Conservation (phyloP, 2,113 vertebrate species). For the Geococcyx californianus region DNA sequence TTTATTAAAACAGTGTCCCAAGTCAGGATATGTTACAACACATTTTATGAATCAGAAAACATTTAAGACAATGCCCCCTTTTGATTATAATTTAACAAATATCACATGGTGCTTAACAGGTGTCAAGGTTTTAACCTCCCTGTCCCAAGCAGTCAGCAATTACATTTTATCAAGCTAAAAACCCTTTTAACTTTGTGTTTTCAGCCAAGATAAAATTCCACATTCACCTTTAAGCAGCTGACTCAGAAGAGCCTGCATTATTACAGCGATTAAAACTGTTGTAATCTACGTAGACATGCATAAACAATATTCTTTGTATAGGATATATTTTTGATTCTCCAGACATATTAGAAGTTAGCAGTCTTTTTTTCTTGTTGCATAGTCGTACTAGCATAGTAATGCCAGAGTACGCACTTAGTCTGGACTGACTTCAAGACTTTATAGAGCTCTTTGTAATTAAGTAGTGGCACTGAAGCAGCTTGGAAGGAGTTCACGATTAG, state of each 20-base stretch:
- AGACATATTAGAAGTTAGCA: neutral
- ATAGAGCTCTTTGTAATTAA: neutral
- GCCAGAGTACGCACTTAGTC: neutral
- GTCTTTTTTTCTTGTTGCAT: neutral
- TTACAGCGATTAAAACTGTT: neutral
- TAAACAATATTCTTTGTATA: neutral
- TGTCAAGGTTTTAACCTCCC: constrained; percentile 25
- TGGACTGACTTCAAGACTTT: neutral
- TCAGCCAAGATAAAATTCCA: neutral
- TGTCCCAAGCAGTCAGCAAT: constrained; percentile 11
- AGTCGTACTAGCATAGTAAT: neutral
- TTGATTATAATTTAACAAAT: neutral
- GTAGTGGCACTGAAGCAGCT: neutral
- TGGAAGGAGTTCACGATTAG: neutral
- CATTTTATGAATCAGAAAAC: neutral
- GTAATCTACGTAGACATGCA: neutral
- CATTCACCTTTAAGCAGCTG: neutral
- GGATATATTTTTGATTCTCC: neutral
- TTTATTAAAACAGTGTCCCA: neutral
- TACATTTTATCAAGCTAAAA: constrained; percentile 38
- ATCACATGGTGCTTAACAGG: neutral
- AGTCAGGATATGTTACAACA: neutral
- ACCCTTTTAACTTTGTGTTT: neutral
- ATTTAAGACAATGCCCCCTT: neutral
- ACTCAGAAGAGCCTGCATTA: neutral